These are phyloP conservation scores for Crotalus horridus DNA, from an alignment of 2,113 vertebrate genomes.

Conservation along the genomic window DNA sequence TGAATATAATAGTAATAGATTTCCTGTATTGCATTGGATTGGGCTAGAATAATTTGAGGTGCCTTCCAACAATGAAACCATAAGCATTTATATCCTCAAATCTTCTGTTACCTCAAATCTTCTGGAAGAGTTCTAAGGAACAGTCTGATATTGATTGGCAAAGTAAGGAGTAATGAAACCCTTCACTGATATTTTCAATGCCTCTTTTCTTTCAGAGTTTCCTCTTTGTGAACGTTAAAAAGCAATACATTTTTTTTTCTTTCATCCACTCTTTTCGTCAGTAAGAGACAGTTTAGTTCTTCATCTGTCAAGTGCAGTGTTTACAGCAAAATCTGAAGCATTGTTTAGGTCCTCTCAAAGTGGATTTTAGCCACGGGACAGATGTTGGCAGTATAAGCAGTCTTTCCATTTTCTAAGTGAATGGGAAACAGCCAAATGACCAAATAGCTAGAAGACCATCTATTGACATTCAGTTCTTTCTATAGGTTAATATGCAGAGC, in stretches of 20 bases:
- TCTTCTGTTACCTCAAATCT: not conserved
- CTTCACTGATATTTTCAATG: not conserved
- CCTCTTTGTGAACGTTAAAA: not conserved
- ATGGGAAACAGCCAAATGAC: not conserved
- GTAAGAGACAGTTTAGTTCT: not conserved
- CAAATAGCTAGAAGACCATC: not conserved
- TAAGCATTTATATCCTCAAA: not conserved
- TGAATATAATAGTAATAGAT: not conserved
- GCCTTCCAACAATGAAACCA: not conserved
- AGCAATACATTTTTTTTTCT: not conserved
- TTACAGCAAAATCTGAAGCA: not conserved
- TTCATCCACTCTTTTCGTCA: not conserved
- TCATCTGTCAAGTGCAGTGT: not conserved
- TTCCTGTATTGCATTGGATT: not conserved
- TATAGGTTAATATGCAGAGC: not conserved
- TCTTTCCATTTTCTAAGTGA: not conserved
- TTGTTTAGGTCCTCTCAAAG: not conserved
- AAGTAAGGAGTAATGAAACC: not conserved
- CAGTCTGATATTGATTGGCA: not conserved
- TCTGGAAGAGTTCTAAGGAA: not conserved
- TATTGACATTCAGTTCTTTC: not conserved
- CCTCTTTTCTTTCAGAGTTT: not conserved
- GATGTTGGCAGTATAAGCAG: not conserved
- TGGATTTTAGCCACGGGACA: not conserved
- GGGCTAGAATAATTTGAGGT: not conserved